A percentile compares a stretch with the other conserved stretches of the same genome.
Evolutionary conservation across 2,113 vertebrate species (phyloP).

Genomic region (Zonotrichia leucophrys): DNA sequence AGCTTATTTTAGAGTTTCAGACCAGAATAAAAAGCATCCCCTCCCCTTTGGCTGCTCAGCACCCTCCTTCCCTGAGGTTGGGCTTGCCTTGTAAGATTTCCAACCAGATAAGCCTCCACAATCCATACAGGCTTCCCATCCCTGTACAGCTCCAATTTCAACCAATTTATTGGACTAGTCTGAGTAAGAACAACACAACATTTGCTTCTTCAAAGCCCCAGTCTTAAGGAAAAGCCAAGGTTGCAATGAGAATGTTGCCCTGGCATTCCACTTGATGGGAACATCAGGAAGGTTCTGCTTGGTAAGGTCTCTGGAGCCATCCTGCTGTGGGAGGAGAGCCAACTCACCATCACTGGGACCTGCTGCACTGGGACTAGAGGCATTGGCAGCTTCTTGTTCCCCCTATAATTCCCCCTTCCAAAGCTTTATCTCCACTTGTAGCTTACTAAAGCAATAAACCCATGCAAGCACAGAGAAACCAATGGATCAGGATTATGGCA

Average conservation of each 20-base stretch:
- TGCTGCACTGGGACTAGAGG: background rate
- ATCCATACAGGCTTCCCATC: background rate
- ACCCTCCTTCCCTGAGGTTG: background rate
- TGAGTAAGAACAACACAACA: background rate
- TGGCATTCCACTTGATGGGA: background rate
- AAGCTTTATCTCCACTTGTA: background rate
- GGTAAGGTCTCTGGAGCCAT: background rate
- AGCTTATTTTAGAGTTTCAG: background rate
- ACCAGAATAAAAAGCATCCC: background rate
- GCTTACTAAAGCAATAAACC: background rate
- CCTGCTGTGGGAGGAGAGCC: background rate
- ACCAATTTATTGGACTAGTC: background rate
- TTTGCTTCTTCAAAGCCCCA: background rate
- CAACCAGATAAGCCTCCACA: background rate
- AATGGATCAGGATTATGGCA: background rate
- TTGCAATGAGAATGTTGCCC: background rate
- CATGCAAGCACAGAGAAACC: background rate
- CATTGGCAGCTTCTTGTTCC: background rate
- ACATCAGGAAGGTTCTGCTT: background rate
- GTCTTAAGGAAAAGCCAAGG: background rate
- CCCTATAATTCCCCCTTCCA: background rate
- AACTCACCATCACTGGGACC: background rate
- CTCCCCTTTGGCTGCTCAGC: background rate
- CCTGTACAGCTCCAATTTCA: background rate
- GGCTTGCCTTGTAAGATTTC: background rate